These are phyloP conservation scores for Nixonia krombeini DNA, from an alignment of 1,140 invertebrate species.

Conservation along the genomic window DNA sequence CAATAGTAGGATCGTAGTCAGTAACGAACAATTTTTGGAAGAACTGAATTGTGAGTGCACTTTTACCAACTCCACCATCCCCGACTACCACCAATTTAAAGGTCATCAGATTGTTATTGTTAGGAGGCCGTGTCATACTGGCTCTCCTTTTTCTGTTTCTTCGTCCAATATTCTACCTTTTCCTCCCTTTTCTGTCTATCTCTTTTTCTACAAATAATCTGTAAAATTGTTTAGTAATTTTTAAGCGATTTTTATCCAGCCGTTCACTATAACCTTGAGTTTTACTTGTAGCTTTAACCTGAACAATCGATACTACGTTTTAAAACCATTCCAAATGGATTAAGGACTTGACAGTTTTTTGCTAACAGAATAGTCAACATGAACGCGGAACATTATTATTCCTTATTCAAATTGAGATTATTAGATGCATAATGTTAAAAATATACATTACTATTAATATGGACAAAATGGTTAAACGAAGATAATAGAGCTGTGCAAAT, in stretches of 20 bases:
- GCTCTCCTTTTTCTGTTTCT: slow-evolving; percentile 52
- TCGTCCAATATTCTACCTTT: slow-evolving; percentile 50
- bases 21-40: slow-evolving; percentile 90
- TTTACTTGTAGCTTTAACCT: slow-evolving; percentile 5
- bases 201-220: too few relatives aligned
- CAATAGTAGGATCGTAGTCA: slow-evolving; percentile 93
- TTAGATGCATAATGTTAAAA: too few relatives aligned
- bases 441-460: too few relatives aligned
- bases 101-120: slow-evolving; percentile 85
- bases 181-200: slow-evolving; percentile 60
- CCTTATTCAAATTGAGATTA: too few relatives aligned
- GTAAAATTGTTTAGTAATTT: slow-evolving; percentile 42
- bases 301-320: neutral
- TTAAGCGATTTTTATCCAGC: neutral
- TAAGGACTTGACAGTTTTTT: too few relatives aligned
- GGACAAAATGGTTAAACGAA: too few relatives aligned
- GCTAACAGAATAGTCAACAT: too few relatives aligned
- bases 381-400: too few relatives aligned
- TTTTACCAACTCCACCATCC: slow-evolving; percentile 91
- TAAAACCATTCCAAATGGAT: neutral
- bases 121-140: slow-evolving; percentile 78
- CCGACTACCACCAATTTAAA: slow-evolving; percentile 93
- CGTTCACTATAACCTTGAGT: neutral
- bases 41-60: slow-evolving; percentile 91
- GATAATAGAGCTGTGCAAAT: neutral